Evolutionary conservation across 2,888 invertebrate species (phyloP), one percentile per base, ranked within the genome.

Genomic region (Trichogramma evanescens): DNA sequence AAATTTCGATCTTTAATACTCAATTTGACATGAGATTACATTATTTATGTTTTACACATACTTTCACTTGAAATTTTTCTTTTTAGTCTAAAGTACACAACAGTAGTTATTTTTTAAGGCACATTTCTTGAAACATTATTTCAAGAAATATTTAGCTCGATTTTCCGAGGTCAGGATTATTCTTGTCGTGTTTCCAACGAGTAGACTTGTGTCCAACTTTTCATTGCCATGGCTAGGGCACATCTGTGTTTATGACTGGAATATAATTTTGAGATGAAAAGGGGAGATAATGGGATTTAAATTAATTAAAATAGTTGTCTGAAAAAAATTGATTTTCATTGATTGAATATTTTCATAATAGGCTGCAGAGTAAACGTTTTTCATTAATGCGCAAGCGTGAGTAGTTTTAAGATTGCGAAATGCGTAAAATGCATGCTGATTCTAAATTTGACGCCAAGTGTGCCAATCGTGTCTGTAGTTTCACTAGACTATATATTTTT

Each of bases 111-210:
- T 26, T 26, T 26, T 26, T 26, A 26, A 26, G 26, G 26, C 26
- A 26, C 26, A 26, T 3, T 26, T 26, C 26, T 26, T 26, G 26
- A 26, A 26, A 26, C 26, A 26, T 72, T 72, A 72, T 72, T 72
- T 72, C 69, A 66, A 68, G 71, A 68, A 65, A 66, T 68, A 68
- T 68, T 71, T 66, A 68, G 67, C 67, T 71, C 69, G 66, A 70
- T 72, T 69, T 68, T 66, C 54, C 68, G 63, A 71, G 69, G 69
- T 69, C 67, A 66, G 63, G 68, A 72, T 72, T 72, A 72, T 66
- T 70, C 67, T 63, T 61, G 68, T 66, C 67, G 58, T 66, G 66
- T 68, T 26, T 26, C 26, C 26, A 26, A 26, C 26, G 26, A 26
- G 26, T 26, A 26, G 26, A 26, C 26, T 26, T 26, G 26, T 1